Evolutionary conservation across 2,797 vertebrate species (phyloP).

Genomic region (Paratrypauchen microcephalus): DNA sequence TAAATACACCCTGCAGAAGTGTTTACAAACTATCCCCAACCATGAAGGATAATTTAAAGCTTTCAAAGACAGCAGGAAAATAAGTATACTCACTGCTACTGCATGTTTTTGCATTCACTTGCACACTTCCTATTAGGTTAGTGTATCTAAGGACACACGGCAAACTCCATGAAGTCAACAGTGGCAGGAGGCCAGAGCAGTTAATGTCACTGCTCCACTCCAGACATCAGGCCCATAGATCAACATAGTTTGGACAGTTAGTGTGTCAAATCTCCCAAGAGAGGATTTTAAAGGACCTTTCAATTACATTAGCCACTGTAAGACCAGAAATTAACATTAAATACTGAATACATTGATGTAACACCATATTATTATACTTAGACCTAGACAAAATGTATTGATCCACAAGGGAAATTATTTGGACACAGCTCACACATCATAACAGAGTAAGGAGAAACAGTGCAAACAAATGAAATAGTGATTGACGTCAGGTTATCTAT

Average conservation of each 20-base stretch:
- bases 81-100: conserved; percentile 11
- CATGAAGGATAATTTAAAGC: conserved; percentile 21
- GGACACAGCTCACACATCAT: no score
- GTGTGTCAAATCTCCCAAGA: conserved; percentile 20
- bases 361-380: no score
- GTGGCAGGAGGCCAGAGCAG: conserved; percentile 35
- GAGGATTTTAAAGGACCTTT: conserved; percentile 5
- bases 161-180: conserved; percentile 49
- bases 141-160: conserved; percentile 55
- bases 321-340: neutral
- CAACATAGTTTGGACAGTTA: conserved; percentile 12
- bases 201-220: conserved; percentile 45
- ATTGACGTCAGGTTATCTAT: no score
- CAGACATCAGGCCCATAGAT: conserved; percentile 30
- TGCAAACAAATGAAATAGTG: no score
- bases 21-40: conserved; percentile 38
- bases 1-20: conserved; percentile 47
- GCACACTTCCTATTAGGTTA: conserved; percentile 35
- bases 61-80: conserved; percentile 8
- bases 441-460: no score
- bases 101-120: conserved; percentile 24
- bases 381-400: no score
- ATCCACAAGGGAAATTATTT: no score
- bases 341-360: neutral
- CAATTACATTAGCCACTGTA: neutral